A percentile compares a stretch with the other conserved stretches of the same genome.
Conservation (phyloP, 53 echinoderm and acorn worm species). For the Stichopus horrens region DNA sequence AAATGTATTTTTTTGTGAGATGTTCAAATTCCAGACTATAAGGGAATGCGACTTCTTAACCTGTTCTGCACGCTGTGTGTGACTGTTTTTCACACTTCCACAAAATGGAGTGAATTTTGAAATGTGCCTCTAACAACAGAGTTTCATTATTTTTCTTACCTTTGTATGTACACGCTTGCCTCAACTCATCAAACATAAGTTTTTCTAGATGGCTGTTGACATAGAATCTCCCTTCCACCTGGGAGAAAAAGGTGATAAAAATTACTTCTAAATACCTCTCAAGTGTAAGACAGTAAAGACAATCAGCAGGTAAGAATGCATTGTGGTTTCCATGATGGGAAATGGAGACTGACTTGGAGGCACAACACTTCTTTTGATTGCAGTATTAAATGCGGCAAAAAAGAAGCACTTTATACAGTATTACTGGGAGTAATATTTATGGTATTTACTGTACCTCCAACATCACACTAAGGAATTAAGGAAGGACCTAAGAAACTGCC, state of each 20-base stretch:
- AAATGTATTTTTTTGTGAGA: too few species aligned
- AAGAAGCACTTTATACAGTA: neutral
- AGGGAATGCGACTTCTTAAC: too few species aligned
- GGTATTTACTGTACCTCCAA: too few species aligned
- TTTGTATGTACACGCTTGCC: conserved; percentile 66
- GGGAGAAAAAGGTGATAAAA: neutral
- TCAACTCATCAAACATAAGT: conserved; percentile 89
- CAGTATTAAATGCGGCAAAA: neutral
- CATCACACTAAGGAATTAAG: too few species aligned
- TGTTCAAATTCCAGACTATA: too few species aligned
- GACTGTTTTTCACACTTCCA: too few species aligned
- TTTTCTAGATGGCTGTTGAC: conserved; percentile 78
- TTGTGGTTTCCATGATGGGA: neutral
- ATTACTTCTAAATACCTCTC: neutral
- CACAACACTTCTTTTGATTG: neutral
- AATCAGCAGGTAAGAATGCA: neutral
- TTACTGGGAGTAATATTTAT: too few species aligned
- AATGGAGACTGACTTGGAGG: too few species aligned
- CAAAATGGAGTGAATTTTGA: too few species aligned
- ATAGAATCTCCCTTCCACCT: conserved; percentile 94
- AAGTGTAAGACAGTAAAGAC: neutral
- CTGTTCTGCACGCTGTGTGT: too few species aligned
- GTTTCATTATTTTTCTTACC: conserved; percentile 36
- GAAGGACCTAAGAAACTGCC: too few species aligned
- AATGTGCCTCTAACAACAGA: too few species aligned